Conservation (phyloP, 2,888 invertebrate genomes). For the Drosophila suboccidentalis region DNA sequence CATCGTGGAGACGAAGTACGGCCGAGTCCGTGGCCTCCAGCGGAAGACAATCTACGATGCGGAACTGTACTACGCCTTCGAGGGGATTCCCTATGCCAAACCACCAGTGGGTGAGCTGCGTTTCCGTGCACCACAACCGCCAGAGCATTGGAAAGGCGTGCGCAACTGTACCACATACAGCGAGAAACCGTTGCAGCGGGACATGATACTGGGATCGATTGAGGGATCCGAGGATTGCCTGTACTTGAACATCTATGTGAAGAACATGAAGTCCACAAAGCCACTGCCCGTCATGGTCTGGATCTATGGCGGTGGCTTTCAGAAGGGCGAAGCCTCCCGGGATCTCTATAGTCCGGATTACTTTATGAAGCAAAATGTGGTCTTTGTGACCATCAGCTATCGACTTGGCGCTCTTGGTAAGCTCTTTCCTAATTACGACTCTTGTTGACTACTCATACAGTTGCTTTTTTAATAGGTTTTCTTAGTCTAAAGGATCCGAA, state of each 20-base stretch:
- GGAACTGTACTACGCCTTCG: conserved; percentile 81
- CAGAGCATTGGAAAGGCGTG: conserved; percentile 84
- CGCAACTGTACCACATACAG: conserved; percentile 84
- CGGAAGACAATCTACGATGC: conserved; percentile 73
- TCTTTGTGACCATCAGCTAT: conserved; percentile 86
- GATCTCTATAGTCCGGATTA: conserved; percentile 86
- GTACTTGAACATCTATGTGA: conserved; percentile 86
- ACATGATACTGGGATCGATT: conserved; percentile 72
- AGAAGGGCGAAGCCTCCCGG: conserved; percentile 85
- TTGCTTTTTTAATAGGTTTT: conserved; percentile 84
- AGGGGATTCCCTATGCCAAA: conserved; percentile 84
- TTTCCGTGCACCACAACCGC: conserved; percentile 85
- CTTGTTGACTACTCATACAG: accelerated
- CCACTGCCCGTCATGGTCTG: conserved; percentile 86
- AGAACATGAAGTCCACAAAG: conserved; percentile 63
- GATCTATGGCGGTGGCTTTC: conserved; percentile 86
- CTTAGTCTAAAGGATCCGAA: conserved; percentile 85
- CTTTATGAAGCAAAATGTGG: conserved; percentile 85
- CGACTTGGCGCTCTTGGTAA: conserved; percentile 86
- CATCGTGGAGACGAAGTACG: conserved; percentile 74
- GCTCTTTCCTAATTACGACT: background rate
- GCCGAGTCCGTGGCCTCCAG: conserved; percentile 77
- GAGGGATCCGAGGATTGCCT: conserved; percentile 87
- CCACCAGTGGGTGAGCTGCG: conserved; percentile 83
- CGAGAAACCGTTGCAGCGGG: conserved; percentile 80